Percentiles rank a stretch among this genome's conserved stretches.
phyloP scores from a whole-genome alignment of 2,797 vertebrate genomes.

The Eptatretus atami region DNA sequence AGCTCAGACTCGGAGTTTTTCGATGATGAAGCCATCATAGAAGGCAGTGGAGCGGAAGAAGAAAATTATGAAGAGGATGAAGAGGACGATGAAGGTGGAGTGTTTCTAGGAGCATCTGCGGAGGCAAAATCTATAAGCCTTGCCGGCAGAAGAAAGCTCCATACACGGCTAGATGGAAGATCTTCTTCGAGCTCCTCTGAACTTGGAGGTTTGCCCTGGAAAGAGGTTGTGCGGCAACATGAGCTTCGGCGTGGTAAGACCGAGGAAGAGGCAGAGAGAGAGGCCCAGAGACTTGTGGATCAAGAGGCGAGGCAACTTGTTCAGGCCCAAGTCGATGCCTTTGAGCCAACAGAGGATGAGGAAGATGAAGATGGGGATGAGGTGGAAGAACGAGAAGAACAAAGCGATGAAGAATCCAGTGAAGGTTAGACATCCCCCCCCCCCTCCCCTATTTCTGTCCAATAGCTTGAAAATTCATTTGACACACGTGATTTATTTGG shows the following conservation, averaged over 20 bases:
- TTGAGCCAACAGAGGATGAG: conserved; percentile 19
- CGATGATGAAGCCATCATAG: too few species aligned
- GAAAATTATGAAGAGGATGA: conserved; percentile 34
- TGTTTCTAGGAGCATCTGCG: conserved; percentile 9
- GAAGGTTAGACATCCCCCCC: conserved; percentile 25
- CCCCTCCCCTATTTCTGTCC: too few species aligned
- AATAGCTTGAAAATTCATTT: too few species aligned
- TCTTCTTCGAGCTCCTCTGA: conserved; percentile 19
- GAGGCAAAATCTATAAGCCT: too few species aligned
- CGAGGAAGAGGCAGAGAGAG: conserved; percentile 13
- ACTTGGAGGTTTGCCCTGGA: conserved; percentile 69
- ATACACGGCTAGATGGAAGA: too few species aligned
- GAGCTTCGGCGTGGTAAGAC: conserved; percentile 34
- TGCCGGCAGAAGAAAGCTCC: too few species aligned
- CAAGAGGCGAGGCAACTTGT: conserved; percentile 18
- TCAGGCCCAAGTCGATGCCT: conserved; percentile 11
- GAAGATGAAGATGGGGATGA: conserved; percentile 18
- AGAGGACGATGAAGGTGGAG: conserved; percentile 15
- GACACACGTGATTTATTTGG: too few species aligned
- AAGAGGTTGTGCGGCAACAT: conserved; percentile 60
- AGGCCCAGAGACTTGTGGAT: conserved; percentile 9
- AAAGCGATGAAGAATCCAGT: conserved; percentile 34
- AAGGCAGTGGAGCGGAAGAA: conserved; percentile 13
- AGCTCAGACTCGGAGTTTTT: too few species aligned
- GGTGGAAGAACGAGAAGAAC: conserved; percentile 25